Conservation (phyloP, 1,140 invertebrate genomes). For the Potamilus streckersoni region DNA sequence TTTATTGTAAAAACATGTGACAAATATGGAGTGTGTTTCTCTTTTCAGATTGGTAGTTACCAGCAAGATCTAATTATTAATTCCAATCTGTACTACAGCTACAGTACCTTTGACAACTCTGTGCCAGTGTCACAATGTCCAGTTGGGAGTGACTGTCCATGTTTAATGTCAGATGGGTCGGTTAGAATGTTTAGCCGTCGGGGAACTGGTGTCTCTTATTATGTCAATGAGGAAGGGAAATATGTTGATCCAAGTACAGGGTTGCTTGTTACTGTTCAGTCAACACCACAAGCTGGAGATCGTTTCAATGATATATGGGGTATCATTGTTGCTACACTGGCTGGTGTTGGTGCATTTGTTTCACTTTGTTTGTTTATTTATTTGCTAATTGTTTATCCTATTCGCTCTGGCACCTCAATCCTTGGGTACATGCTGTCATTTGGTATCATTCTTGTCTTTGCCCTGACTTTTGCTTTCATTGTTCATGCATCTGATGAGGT, state of each 20-base stretch:
- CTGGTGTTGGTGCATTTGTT: constrained; percentile 61
- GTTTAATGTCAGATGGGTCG: constrained; percentile 38
- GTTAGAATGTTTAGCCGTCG: constrained; percentile 21
- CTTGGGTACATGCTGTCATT: constrained; percentile 70
- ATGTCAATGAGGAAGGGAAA: constrained; percentile 45
- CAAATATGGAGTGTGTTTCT: background rate
- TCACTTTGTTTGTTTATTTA: constrained; percentile 68
- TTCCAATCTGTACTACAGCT: constrained; percentile 28
- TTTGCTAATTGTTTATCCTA: constrained; percentile 68
- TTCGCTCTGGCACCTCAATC: constrained; percentile 68
- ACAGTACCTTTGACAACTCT: constrained; percentile 29
- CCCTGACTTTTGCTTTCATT: constrained; percentile 70
- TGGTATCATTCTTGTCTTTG: constrained; percentile 69
- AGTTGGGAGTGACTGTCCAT: constrained; percentile 47
- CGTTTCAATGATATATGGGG: constrained; percentile 68
- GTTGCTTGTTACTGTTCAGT: constrained; percentile 42
- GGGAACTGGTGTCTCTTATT: constrained; percentile 44
- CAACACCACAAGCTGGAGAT: constrained; percentile 45
- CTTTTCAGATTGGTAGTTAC: constrained; percentile 51
- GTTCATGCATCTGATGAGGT: constrained; percentile 65
- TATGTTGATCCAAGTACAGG: constrained; percentile 62
- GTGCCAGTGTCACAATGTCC: constrained; percentile 46
- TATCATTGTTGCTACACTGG: constrained; percentile 64
- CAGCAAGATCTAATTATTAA: constrained; percentile 31
- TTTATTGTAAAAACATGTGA: background rate